Conservation (phyloP, 2,797 vertebrate species). For the Etheostoma nigrum region DNA sequence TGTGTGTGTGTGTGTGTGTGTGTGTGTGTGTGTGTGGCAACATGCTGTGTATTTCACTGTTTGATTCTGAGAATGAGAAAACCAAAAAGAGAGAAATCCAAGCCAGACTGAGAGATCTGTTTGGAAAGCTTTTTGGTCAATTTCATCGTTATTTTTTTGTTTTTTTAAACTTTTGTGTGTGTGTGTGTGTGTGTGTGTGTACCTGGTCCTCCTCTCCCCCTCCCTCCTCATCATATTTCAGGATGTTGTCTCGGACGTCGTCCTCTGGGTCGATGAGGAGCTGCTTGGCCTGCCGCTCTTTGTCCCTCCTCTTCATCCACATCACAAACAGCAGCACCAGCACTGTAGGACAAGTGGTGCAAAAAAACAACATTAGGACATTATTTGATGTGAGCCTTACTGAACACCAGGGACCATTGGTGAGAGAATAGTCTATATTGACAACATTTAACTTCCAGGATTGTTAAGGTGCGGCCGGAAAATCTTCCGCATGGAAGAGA, state of each 20-base stretch:
- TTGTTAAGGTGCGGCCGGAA: no score
- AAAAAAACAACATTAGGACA: slow-evolving; percentile 8
- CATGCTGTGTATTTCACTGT: slow-evolving; percentile 20
- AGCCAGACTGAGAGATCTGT: neutral
- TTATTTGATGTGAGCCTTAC: neutral
- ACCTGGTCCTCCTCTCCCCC: slow-evolving; percentile 92
- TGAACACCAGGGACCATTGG: neutral
- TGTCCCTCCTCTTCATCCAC: slow-evolving; percentile 94
- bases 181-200: neutral
- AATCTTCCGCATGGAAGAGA: no score
- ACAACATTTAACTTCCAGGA: no score
- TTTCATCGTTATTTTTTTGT: no score
- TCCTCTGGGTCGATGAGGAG: slow-evolving; percentile 95
- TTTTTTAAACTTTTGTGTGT: no score
- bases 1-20: neutral
- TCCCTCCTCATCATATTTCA: slow-evolving; percentile 95
- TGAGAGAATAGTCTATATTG: no score
- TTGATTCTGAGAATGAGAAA: neutral
- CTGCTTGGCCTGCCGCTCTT: slow-evolving; percentile 94
- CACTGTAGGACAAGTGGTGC: slow-evolving; percentile 54
- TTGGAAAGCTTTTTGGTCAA: no score
- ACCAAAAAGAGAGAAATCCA: neutral
- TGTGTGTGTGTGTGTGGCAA: slow-evolving; percentile 27
- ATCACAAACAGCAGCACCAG: slow-evolving; percentile 92
- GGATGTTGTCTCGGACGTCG: slow-evolving; percentile 94